These are phyloP conservation scores for Pteropus alecto DNA, from an alignment of 2,113 vertebrate species.

Conservation along the genomic window DNA sequence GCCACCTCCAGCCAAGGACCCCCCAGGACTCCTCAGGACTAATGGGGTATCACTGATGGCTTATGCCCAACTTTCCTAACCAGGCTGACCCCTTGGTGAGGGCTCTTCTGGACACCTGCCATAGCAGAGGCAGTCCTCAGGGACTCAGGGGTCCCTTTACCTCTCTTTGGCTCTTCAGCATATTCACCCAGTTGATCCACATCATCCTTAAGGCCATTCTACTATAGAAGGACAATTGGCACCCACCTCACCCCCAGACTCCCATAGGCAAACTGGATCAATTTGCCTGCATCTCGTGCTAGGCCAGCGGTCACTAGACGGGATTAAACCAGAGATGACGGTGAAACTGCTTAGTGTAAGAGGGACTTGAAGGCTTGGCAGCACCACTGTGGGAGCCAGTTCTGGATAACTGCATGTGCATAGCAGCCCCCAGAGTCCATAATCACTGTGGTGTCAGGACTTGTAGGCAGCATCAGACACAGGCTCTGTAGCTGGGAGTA, in stretches of 20 bases:
- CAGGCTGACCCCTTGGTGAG: not conserved
- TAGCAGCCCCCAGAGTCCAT: not conserved
- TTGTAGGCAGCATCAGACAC: not conserved
- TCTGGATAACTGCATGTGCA: rapidly evolving
- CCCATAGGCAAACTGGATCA: not conserved
- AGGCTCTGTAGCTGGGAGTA: not conserved
- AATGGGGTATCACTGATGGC: not conserved
- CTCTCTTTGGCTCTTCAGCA: not conserved
- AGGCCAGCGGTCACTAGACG: not conserved
- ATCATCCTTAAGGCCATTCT: not conserved
- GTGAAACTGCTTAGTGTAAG: not conserved
- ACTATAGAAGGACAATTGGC: not conserved
- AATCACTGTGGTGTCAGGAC: not conserved
- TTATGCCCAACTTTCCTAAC: not conserved
- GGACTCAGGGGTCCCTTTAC: too few relatives aligned
- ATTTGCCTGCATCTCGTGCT: too few relatives aligned
- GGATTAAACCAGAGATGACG: not conserved
- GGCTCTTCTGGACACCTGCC: not conserved
- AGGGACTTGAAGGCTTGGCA: not conserved
- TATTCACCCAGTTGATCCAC: not conserved
- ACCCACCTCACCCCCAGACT: too few relatives aligned
- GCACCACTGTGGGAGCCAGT: not conserved
- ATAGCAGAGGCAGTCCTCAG: not conserved
- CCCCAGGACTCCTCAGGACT: not conserved
- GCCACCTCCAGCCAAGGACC: not conserved